Evolutionary conservation across 2,113 vertebrate species (phyloP).

Genomic region (Leuciscus idus): DNA sequence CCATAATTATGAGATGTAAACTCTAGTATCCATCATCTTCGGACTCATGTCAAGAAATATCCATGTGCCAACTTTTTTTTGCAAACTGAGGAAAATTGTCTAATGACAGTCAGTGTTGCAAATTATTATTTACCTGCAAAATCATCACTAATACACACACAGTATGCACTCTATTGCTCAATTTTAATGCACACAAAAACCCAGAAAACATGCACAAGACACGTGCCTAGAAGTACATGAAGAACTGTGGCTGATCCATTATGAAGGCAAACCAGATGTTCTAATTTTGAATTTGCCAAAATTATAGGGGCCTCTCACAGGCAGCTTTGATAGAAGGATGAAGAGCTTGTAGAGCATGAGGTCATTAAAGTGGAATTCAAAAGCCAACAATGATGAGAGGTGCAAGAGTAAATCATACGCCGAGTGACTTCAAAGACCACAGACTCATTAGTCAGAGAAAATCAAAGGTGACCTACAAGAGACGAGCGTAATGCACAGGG

Average conservation of each 20-base stretch:
- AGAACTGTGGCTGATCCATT: constrained; percentile 63
- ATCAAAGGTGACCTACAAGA: neutral
- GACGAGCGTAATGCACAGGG: neutral
- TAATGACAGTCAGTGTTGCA: neutral
- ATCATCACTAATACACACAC: neutral
- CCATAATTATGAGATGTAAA: too few species aligned
- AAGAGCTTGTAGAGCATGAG: constrained; percentile 29
- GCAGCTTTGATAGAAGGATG: constrained; percentile 39
- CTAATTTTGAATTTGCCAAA: constrained; percentile 59
- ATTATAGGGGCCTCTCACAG: constrained; percentile 65
- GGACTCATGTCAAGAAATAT: too few species aligned
- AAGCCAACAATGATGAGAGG: constrained; percentile 24
- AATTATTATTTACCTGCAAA: neutral
- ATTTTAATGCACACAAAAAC: neutral
- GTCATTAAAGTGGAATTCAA: constrained; percentile 11
- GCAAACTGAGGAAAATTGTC: neutral
- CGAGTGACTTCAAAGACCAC: constrained; percentile 31
- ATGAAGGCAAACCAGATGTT: constrained; percentile 67
- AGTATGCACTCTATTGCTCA: neutral
- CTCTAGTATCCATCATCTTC: too few species aligned
- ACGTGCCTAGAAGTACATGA: constrained; percentile 34
- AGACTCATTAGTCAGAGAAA: constrained; percentile 16
- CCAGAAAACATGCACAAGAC: constrained; percentile 7
- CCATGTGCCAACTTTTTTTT: too few species aligned
- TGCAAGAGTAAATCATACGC: constrained; percentile 16